Evolutionary conservation across 2,888 invertebrate species (phyloP), one percentile per base, ranked within the genome.

Genomic region (Drosophila anomalipes): DNA sequence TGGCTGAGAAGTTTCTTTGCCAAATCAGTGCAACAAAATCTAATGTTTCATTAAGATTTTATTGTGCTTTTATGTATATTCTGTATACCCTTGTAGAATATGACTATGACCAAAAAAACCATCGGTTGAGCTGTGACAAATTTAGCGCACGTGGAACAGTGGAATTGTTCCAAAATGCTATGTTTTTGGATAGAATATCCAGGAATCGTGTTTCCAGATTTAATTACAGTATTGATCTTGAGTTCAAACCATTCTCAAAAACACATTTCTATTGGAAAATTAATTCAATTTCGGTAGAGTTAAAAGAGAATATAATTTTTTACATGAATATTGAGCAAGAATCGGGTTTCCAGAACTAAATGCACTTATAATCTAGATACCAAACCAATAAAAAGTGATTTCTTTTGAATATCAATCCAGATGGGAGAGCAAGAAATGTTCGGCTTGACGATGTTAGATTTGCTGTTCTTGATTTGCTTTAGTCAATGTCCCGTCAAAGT

Each of bases 1-100:
- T 32, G 22, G 12, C 16, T 26, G 1, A 4, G 19, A 35, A 37
- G 22, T 41, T 57, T 35, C 26, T 39, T 62, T 10, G 56, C n/a
- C 51, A 79, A 88, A 88, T 86, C 84, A 66, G 57, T 74, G 81
- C 77, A 69, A 58, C 59, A 41, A 75, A 70, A 59, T 82, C 30
- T 70, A 78, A 79, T 79, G 81, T 68, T 74, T 83, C 79, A 83
- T 86, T 79, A 74, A 81, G 77, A 83, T 81, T 77, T 62, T 60
- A 86, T 73, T 58, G 56, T 49, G 54, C 47, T 74, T 69, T 74
- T 65, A 52, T 57, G 60, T 51, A 0, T 56, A 37, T 37, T 56
- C 14, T n/a, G 56, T 16, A 37, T 56, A 56, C 56, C 14, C 19
- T 57, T 4, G n/a, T 2, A 1, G n/a, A n/a, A 35, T 9, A n/a